phyloP scores from a whole-genome alignment of 1,140 invertebrate species.

The Brachionus sp. region DNA sequence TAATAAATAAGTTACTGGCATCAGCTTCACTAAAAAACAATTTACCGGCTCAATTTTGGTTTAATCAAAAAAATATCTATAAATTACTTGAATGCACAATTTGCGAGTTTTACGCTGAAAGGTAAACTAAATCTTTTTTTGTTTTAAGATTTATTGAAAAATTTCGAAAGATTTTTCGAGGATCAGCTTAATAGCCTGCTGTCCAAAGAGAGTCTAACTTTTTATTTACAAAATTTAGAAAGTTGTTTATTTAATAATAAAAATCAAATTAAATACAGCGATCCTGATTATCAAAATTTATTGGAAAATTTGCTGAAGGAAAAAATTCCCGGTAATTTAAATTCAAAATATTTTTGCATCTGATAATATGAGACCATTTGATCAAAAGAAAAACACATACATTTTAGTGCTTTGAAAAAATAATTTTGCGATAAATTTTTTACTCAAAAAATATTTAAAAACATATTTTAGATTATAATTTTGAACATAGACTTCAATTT shows the following conservation, averaged over 20 bases:
- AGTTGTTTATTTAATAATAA: not conserved
- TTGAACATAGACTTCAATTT: too few species aligned
- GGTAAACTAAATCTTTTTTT: not conserved
- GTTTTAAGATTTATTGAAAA: not conserved
- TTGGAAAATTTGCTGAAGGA: not conserved
- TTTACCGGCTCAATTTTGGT: not conserved
- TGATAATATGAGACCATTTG: too few species aligned
- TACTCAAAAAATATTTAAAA: too few species aligned
- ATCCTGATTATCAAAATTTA: not conserved
- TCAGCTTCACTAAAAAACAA: not conserved
- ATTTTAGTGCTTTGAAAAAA: too few species aligned
- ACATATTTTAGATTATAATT: too few species aligned
- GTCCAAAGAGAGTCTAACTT: not conserved
- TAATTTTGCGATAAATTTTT: too few species aligned
- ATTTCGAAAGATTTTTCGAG: not conserved
- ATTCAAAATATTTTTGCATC: not conserved
- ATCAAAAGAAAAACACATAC: too few species aligned
- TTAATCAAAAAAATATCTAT: slow-evolving; percentile 34
- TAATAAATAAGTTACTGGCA: not conserved
- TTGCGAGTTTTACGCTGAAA: slow-evolving; percentile 23
- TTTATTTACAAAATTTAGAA: not conserved
- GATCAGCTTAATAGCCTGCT: not conserved
- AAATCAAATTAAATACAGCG: not conserved
- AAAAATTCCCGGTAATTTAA: slow-evolving; percentile 20
- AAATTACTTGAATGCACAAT: not conserved